Conservation (phyloP, 2,113 vertebrate species). For the Poeciliopsis occidentalis region DNA sequence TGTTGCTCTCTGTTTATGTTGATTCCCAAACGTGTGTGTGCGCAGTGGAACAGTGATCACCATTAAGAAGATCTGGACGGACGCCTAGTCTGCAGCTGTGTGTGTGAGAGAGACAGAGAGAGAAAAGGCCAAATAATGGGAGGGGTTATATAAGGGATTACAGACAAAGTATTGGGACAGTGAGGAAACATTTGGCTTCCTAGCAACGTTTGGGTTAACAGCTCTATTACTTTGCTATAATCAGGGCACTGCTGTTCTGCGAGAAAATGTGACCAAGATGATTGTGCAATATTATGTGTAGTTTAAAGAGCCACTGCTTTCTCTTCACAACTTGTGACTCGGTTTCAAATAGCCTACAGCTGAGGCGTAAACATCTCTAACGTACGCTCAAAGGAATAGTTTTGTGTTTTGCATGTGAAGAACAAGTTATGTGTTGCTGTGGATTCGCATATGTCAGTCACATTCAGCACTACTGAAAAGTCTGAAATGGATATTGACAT, state of each 20-base stretch:
- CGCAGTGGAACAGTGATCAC: conserved; percentile 1
- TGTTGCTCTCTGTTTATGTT: conserved; percentile 1
- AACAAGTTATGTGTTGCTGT: background rate
- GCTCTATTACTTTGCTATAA: conserved; percentile 14
- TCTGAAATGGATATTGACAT: too few species aligned
- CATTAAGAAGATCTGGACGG: conserved; percentile 43
- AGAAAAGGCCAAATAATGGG: conserved; percentile 2
- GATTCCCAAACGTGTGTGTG: conserved; percentile 13
- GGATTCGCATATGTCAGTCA: background rate
- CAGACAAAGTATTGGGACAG: conserved; percentile 21
- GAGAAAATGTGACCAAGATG: background rate
- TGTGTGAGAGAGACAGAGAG: conserved; percentile 8
- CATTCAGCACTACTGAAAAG: background rate
- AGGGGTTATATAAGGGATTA: conserved; percentile 30
- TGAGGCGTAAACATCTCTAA: background rate
- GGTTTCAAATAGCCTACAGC: too few species aligned
- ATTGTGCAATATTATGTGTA: background rate
- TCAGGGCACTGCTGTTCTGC: conserved; percentile 5
- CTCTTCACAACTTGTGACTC: background rate
- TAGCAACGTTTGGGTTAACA: conserved; percentile 6
- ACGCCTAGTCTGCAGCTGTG: conserved; percentile 23
- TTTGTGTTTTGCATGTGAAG: background rate
- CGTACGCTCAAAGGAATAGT: background rate
- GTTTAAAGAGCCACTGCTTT: background rate
- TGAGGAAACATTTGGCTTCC: conserved; percentile 38